These are phyloP conservation scores for Parnassius apollo DNA, from an alignment of 2,888 invertebrate genomes.

Conservation along the genomic window DNA sequence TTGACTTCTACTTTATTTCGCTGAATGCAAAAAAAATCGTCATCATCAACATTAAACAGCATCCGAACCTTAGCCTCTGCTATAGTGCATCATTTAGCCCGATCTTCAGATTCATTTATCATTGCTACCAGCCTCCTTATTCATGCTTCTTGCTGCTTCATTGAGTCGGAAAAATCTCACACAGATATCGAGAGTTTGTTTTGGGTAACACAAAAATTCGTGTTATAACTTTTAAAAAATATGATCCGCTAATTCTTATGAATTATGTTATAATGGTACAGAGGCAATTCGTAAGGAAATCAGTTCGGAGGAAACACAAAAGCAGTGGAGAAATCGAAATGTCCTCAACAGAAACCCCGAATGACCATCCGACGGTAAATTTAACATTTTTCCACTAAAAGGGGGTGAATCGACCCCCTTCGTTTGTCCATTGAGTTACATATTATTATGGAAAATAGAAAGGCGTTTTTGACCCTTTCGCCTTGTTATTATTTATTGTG, in stretches of 20 bases:
- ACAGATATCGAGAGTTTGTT: too few relatives aligned
- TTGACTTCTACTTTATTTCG: too few relatives aligned
- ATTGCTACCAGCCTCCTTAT: too few relatives aligned
- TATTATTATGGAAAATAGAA: slow-evolving; percentile 61
- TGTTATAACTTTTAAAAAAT: background rate
- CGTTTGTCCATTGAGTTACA: slow-evolving; percentile 59
- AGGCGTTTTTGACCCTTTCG: slow-evolving; percentile 64
- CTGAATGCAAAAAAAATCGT: too few relatives aligned
- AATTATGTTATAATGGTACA: slow-evolving; percentile 6
- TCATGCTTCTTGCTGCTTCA: too few relatives aligned
- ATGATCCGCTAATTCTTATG: slow-evolving; percentile 1
- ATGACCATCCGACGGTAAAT: slow-evolving; percentile 66
- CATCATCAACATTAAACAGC: too few relatives aligned
- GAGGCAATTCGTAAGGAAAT: slow-evolving; percentile 57
- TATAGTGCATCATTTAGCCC: too few relatives aligned
- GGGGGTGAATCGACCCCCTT: slow-evolving; percentile 53
- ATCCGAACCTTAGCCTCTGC: too few relatives aligned
- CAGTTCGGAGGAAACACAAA: slow-evolving; percentile 70
- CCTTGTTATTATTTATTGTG: slow-evolving; percentile 66
- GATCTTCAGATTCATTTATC: too few relatives aligned
- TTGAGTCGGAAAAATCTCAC: too few relatives aligned
- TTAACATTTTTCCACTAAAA: slow-evolving; percentile 53
- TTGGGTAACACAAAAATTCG: too few relatives aligned
- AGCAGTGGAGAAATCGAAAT: slow-evolving; percentile 66
- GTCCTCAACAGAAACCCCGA: slow-evolving; percentile 68